These are phyloP conservation scores for Drosophila sulfurigaster DNA, from an alignment of 1,140 invertebrate species.

Conservation along the genomic window DNA sequence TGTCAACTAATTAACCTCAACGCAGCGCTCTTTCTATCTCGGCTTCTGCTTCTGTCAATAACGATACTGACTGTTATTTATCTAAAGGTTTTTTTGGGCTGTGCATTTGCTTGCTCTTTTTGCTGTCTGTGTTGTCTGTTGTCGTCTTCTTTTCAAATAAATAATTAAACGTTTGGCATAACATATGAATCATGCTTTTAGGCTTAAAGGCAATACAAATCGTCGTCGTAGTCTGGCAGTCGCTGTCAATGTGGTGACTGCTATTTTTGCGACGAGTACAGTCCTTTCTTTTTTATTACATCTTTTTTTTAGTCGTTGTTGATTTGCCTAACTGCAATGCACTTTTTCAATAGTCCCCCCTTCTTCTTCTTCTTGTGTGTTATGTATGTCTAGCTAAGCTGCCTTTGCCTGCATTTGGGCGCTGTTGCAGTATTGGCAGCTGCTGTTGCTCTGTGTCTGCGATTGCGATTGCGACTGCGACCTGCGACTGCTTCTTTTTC, in stretches of 20 bases:
- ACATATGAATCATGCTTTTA: slow-evolving; percentile 82
- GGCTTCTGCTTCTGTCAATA: slow-evolving; percentile 35
- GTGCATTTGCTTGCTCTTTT: slow-evolving; percentile 36
- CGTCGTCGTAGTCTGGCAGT: slow-evolving; percentile 38
- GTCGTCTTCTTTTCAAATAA: slow-evolving; percentile 75
- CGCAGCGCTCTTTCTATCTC: neutral
- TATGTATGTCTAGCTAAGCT: slow-evolving; percentile 50
- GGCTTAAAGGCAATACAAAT: slow-evolving; percentile 68
- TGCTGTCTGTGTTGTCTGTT: slow-evolving; percentile 29
- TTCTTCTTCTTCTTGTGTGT: neutral
- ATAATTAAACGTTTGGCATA: slow-evolving; percentile 84
- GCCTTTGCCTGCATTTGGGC: slow-evolving; percentile 59
- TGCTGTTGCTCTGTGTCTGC: slow-evolving; percentile 17
- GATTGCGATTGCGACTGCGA: too few relatives aligned
- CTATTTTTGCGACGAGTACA: slow-evolving; percentile 22
- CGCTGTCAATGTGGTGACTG: slow-evolving; percentile 51
- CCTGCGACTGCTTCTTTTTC: slow-evolving; percentile 15
- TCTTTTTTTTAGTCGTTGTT: slow-evolving; percentile 15
- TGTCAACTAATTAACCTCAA: slow-evolving; percentile 83
- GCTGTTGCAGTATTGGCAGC: slow-evolving; percentile 63
- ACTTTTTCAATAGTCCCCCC: slow-evolving; percentile 63
- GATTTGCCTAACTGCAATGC: slow-evolving; percentile 61
- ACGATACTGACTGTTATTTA: slow-evolving; percentile 35
- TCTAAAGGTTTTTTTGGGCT: slow-evolving; percentile 36
- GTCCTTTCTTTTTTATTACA: slow-evolving; percentile 25